Evolutionary conservation across 2,797 vertebrate species (phyloP).

Genomic region (Acipenser ruthenus): DNA sequence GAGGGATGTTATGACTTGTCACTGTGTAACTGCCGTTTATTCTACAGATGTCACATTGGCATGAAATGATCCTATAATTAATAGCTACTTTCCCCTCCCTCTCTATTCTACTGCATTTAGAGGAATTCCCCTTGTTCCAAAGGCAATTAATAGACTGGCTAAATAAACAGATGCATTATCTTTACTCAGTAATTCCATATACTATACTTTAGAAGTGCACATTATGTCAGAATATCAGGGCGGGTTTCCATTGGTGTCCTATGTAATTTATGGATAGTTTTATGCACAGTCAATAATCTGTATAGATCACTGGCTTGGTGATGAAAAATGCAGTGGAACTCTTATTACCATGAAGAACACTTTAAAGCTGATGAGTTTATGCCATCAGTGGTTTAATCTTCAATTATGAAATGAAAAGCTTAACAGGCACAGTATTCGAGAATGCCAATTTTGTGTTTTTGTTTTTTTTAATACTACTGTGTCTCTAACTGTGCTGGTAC

Average conservation of each 20-base stretch:
- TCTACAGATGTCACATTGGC: slow-evolving; percentile 51
- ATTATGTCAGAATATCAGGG: slow-evolving; percentile 46
- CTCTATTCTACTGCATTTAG: slow-evolving; percentile 35
- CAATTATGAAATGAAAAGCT: no score
- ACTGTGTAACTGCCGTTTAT: slow-evolving; percentile 48
- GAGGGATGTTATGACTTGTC: slow-evolving; percentile 45
- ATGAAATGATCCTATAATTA: slow-evolving; percentile 54
- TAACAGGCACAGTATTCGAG: no score
- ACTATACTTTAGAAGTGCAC: slow-evolving; percentile 25
- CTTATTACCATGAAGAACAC: no score
- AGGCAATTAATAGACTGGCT: slow-evolving; percentile 44
- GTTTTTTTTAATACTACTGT: no score
- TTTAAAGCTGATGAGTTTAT: no score
- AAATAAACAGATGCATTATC: slow-evolving; percentile 37
- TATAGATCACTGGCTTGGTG: no score
- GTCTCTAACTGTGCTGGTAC: no score
- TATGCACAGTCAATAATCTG: no score
- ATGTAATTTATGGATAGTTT: not conserved
- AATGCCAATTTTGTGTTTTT: no score
- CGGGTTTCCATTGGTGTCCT: slow-evolving; percentile 19
- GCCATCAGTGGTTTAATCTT: no score
- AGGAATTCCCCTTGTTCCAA: slow-evolving; percentile 54
- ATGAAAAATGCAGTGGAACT: no score
- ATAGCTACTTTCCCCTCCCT: slow-evolving; percentile 49
- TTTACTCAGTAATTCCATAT: slow-evolving; percentile 21